phyloP scores from a whole-genome alignment of 2,888 invertebrate species.

The Laothoe populi region DNA sequence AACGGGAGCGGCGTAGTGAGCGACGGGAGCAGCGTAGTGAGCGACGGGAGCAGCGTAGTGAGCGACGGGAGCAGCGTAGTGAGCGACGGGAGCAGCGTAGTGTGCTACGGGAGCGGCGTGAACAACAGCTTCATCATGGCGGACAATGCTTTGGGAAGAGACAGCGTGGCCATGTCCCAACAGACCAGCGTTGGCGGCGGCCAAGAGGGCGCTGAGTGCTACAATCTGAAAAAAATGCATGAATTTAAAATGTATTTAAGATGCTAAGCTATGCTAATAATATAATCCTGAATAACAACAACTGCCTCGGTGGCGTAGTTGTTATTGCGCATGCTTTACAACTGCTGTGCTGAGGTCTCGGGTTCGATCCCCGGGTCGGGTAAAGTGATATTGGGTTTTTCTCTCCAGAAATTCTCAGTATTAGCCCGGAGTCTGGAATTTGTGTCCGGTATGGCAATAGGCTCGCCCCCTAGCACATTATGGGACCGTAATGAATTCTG shows the following conservation, averaged over 20 bases:
- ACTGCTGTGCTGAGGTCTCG: too few relatives aligned
- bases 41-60: slow-evolving; percentile 45
- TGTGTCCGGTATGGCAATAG: too few relatives aligned
- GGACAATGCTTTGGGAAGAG: slow-evolving; percentile 67
- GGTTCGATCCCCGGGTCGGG: too few relatives aligned
- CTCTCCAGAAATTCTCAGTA: too few relatives aligned
- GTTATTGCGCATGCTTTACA: too few relatives aligned
- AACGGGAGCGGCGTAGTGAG: slow-evolving; percentile 43
- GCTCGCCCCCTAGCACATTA: too few relatives aligned
- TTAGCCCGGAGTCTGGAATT: too few relatives aligned
- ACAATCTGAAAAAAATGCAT: slow-evolving; percentile 60
- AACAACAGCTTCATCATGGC: slow-evolving; percentile 58
- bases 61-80: slow-evolving; percentile 41
- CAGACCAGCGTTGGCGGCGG: slow-evolving; percentile 74
- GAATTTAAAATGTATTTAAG: background rate
- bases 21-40: slow-evolving; percentile 39
- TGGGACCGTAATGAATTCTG: too few relatives aligned
- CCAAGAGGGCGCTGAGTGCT: slow-evolving; percentile 67
- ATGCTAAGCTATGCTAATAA: too few relatives aligned
- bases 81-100: slow-evolving; percentile 36
- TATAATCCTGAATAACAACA: too few relatives aligned
- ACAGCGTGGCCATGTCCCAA: slow-evolving; percentile 58
- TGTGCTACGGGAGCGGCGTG: slow-evolving; percentile 36
- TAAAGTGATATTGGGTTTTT: too few relatives aligned
- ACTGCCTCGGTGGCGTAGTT: too few relatives aligned